Evolutionary conservation across 2,113 vertebrate genomes (phyloP), one percentile per base, ranked within the genome.

Genomic region (Daboia siamensis): DNA sequence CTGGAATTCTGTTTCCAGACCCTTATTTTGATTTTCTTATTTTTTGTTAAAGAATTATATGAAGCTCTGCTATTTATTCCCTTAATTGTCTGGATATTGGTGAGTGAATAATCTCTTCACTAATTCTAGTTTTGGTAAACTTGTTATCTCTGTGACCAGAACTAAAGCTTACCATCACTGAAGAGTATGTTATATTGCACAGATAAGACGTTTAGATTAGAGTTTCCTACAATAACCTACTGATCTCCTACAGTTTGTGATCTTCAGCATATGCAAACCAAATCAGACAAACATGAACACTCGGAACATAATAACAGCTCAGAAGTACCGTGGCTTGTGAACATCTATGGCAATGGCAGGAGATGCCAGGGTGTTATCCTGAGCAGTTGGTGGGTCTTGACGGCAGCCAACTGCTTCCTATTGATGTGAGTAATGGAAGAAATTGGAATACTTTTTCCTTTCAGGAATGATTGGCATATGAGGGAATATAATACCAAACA

Each of bases 331-430:
- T 92, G 91, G 91, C 29, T 92, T 80, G 91, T 92, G 61, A 92
- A 80, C 52, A 56, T 92, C 5, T n/a, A n/a, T 33, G 91, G 91
- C 21, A 92, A 92, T 33, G 91, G 91, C 87, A 29, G 48, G 33
- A 56, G 52, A 39, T 92, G 91, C 52, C 91, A 89, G 89, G 91
- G 91, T 33, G 17, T 88, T n/a, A 44, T 92, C 26, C 51, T 92
- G 64, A 92, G 61, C 91, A 89, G 54, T 69, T 92, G 91, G 91
- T 92, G 86, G 86, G 5, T 92, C 86, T 69, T 92, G 86, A 92
- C 91, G 2, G 91, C 91, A 84, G 91, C 91, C 24, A 92, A 80
- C 87, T 92, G 91, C 46, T 92, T 92, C 91, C 87, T 92, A 3
- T 1, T 56, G 39, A 92, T 92, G 91, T 92, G 61, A 92, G 91